Evolutionary conservation across 2,113 vertebrate species (phyloP), one percentile per base, ranked within the genome.

Genomic region (Clinocottus analis): DNA sequence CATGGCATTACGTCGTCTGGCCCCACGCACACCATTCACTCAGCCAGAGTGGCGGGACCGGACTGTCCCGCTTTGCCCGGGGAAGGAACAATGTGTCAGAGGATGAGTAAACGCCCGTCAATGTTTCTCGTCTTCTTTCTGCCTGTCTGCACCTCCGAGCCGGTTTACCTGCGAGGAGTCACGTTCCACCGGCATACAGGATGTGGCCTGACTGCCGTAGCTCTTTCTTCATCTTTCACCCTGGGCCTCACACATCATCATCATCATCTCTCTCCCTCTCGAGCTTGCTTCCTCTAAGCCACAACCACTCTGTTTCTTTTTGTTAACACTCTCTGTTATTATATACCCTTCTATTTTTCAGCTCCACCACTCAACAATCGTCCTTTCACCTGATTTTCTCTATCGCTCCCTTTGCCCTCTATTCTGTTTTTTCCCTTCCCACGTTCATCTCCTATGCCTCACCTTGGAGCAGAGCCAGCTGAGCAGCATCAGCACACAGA

Each of bases 91-190:
- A 71, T 51, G 25, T 87, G 84, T 91, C 85, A 86, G 55, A 80
- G 29, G 65, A 79, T 65, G 81, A 80, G 74, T 63, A 89, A 83
- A 89, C 86, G 84, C 89, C 86, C 29, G 87, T 93, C 89, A 87
- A 8, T 55, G 61, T 56, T 77, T 69, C 83, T 85, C 75, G 84
- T 90, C 86, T 86, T 64, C 83, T 84, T 85, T 85, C 84, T 83
- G 84, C 77, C 85, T 91, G 88, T 88, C 85, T 92, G 87, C 85
- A 77, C 83, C 61, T 63, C 66, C 79, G 70, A 79, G 82, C 39
- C 62, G 74, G 55, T 80, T 87, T 87, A 90, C 86, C 83, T 93
- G 90, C 8, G 11, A 79, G 53, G 29, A 86, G 87, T 91, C 90
- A 93, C 85, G 85, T 93, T 89, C 84, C 74, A 73, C 80, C 67